Percentiles rank a stretch among this genome's conserved stretches.
phyloP scores from a whole-genome alignment of 2,113 vertebrate species.

The Psammodynastes pulverulentus region DNA sequence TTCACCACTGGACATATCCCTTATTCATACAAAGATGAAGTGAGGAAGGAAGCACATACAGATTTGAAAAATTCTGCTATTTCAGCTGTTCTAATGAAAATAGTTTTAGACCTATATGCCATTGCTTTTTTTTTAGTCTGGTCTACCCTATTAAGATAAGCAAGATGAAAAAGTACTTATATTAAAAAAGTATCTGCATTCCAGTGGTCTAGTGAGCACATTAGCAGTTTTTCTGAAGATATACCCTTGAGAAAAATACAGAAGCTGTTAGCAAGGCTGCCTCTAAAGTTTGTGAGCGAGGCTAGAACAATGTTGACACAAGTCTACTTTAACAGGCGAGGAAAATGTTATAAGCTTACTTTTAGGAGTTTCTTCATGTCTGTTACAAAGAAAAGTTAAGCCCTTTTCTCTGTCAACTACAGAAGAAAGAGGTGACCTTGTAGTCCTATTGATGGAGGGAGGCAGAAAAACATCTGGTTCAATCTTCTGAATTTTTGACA shows the following conservation, averaged over 20 bases:
- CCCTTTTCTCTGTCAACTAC: constrained; percentile 24
- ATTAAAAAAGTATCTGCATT: neutral
- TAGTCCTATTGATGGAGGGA: neutral
- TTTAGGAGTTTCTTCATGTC: constrained; percentile 42
- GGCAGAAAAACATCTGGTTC: neutral
- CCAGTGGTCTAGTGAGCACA: neutral
- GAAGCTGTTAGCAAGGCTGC: neutral
- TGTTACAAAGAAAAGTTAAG: constrained; percentile 7
- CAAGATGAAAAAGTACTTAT: neutral
- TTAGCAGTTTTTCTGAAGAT: neutral
- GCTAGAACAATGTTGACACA: neutral
- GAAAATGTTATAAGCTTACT: constrained; percentile 55
- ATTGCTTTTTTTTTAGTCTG: neutral
- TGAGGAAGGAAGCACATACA: neutral
- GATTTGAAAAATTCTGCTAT: neutral
- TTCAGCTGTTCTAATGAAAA: neutral
- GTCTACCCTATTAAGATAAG: neutral
- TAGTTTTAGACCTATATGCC: neutral
- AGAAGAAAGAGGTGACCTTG: constrained; percentile 20
- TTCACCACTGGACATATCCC: too few species aligned
- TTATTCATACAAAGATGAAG: neutral
- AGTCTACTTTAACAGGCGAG: neutral
- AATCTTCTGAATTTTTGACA: constrained; percentile 20
- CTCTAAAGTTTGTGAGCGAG: neutral
- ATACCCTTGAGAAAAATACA: neutral